Base-by-base conservation (phyloP, 2,797 vertebrate species). In the Alca torda region DNA sequence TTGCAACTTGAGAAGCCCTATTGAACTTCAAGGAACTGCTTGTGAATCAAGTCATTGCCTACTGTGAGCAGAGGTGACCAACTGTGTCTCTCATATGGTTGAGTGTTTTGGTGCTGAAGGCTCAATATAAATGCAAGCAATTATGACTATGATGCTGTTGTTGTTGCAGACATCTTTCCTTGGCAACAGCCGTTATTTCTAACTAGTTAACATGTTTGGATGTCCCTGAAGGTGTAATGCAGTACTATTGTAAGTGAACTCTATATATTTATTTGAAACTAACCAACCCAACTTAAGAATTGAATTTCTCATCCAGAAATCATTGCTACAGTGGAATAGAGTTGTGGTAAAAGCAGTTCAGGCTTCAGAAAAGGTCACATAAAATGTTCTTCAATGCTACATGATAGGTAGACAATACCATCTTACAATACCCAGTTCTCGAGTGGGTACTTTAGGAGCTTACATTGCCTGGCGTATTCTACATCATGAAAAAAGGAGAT, bases 381-480 rank as follows among this genome's bases (percentile, higher is more conserved):
- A 87, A 96, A 96, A 89, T 59, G 61, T 96, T 97, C 93, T 94
- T 96, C 84, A 87, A 18, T 84, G 19, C 68, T 77, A 12, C 72
- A 70, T n/a, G 93, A 85, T 96, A 94, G 81, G 68, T 93, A 94
- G 93, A 93, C 92, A 97, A 96, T 91, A 87, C 64, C 60, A 83
- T 86, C 91, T 95, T 87, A 82, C 84, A 92, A 94, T 84, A 93
- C 26, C 77, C 78, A 60, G 94, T 89, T 97, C 95, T 91, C 16
- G 85, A 98, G 96, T 94, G 96, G 50, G 89, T 95, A 78, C 96
- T 98, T 96, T 92, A 97, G 82, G 35, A 96, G 84, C 89, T 97
- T 97, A 82, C 86, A 89, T 93, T 96, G 95, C 90, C 77, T 95
- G 92, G 88, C 59, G 96, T 97, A 92, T 97, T 98, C 96, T 97